These are phyloP conservation scores for Charanyca ferruginea DNA, from an alignment of 2,888 invertebrate species.

Conservation along the genomic window DNA sequence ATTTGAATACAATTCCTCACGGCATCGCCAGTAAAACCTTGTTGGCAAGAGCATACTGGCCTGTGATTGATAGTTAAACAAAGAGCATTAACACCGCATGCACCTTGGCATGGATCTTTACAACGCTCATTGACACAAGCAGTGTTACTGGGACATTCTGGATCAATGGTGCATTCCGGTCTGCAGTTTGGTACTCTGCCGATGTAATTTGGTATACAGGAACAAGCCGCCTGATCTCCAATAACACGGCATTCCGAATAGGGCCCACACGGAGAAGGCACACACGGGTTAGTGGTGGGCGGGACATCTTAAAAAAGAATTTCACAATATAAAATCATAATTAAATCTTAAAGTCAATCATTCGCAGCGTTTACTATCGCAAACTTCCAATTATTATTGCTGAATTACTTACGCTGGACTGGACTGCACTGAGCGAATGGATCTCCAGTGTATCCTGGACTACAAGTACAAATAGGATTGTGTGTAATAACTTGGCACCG, in stretches of 20 bases:
- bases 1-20: conserved; percentile 92
- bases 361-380: not conserved
- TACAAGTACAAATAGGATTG: conserved; percentile 96
- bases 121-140: conserved; percentile 96
- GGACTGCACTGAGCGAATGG: conserved; percentile 93
- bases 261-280: conserved; percentile 96
- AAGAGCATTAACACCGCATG: conserved; percentile 95
- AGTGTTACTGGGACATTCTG: conserved; percentile 95
- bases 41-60: conserved; percentile 95
- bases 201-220: conserved; percentile 95
- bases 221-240: conserved; percentile 96
- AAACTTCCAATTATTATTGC: not conserved
- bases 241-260: conserved; percentile 95
- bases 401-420: conserved; percentile 90
- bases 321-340: conserved; percentile 1
- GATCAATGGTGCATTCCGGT: conserved; percentile 95
- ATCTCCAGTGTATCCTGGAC: conserved; percentile 95
- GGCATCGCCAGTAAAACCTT: conserved; percentile 96
- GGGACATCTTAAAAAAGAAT: conserved; percentile 65
- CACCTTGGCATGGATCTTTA: conserved; percentile 95
- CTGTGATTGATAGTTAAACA: conserved; percentile 96
- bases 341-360: not conserved
- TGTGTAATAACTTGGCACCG: conserved; percentile 96
- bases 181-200: conserved; percentile 97
- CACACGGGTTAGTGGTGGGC: conserved; percentile 92